These are phyloP conservation scores for Melipona beecheii DNA, from an alignment of 2,888 invertebrate species.

Conservation along the genomic window DNA sequence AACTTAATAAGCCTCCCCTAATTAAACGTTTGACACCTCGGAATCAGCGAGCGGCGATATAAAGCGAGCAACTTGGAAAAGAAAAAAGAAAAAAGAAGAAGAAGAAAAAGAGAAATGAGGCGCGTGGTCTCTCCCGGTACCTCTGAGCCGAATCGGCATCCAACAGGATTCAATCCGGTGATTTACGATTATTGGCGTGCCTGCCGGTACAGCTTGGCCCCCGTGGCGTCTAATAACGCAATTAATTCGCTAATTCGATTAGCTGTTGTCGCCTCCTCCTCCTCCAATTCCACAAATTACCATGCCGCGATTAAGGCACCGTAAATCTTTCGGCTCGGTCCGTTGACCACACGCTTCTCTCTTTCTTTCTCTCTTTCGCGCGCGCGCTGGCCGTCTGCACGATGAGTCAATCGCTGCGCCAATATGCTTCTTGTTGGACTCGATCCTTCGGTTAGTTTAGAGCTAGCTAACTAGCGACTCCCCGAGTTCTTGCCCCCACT, in stretches of 20 bases:
- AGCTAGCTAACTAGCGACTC: too few relatives aligned
- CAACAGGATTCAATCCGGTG: slow-evolving; percentile 61
- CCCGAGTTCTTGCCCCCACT: too few relatives aligned
- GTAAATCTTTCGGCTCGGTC: slow-evolving; percentile 58
- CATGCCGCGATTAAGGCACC: slow-evolving; percentile 50
- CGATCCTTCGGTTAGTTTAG: neutral
- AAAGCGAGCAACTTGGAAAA: neutral
- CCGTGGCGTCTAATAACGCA: slow-evolving; percentile 63
- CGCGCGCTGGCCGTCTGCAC: too few relatives aligned
- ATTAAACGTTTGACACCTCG: slow-evolving; percentile 54
- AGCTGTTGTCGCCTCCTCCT: slow-evolving; percentile 45
- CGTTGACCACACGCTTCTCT: slow-evolving; percentile 23
- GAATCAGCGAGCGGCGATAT: slow-evolving; percentile 44
- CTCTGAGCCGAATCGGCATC: slow-evolving; percentile 36
- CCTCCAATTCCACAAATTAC: slow-evolving; percentile 51
- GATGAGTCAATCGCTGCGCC: slow-evolving; percentile 18
- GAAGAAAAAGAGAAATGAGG: neutral
- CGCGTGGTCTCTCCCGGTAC: neutral
- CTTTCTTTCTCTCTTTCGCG: too few relatives aligned
- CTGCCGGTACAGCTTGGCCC: slow-evolving; percentile 9
- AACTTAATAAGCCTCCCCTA: slow-evolving; percentile 6
- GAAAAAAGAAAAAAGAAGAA: neutral
- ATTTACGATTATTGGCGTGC: slow-evolving; percentile 69
- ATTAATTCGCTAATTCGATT: slow-evolving; percentile 74
- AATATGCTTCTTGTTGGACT: neutral